Percentiles rank a stretch among this genome's conserved stretches.
phyloP scores from a whole-genome alignment of 1,140 invertebrate species.

The Rhizoglyphus robini region DNA sequence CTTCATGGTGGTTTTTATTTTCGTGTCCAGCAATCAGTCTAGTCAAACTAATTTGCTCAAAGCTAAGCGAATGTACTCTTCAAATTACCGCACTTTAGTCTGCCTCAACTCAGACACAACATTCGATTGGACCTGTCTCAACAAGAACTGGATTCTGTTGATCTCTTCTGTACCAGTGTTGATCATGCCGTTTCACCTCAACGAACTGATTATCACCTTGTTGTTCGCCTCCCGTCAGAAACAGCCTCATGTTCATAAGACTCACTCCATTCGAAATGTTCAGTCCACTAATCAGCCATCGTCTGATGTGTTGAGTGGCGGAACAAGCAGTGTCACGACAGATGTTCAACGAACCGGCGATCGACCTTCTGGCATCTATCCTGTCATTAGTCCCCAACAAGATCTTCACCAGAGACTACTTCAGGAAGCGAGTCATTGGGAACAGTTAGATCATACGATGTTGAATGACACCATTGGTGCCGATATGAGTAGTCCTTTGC shows the following conservation, averaged over 20 bases:
- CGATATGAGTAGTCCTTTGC: neutral
- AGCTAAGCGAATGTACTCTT: neutral
- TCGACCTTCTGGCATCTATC: neutral
- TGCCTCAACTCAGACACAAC: neutral
- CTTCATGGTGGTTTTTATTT: neutral
- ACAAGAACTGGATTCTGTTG: neutral
- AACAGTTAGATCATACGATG: neutral
- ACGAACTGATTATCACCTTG: conserved; percentile 1
- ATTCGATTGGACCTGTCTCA: neutral
- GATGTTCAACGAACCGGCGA: neutral
- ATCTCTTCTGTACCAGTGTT: neutral
- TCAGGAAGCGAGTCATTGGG: neutral
- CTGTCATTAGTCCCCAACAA: neutral
- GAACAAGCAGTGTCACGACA: neutral
- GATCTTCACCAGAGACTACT: neutral
- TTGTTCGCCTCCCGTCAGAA: neutral
- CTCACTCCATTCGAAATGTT: neutral
- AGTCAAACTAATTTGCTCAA: neutral
- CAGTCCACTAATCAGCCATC: neutral
- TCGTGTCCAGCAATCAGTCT: neutral
- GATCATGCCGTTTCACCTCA: conserved; percentile 8
- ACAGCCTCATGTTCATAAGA: neutral
- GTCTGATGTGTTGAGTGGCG: neutral
- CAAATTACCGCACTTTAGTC: neutral
- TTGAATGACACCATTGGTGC: neutral